Conservation (phyloP, 2,113 vertebrate species). For the Colossoma macropomum region DNA sequence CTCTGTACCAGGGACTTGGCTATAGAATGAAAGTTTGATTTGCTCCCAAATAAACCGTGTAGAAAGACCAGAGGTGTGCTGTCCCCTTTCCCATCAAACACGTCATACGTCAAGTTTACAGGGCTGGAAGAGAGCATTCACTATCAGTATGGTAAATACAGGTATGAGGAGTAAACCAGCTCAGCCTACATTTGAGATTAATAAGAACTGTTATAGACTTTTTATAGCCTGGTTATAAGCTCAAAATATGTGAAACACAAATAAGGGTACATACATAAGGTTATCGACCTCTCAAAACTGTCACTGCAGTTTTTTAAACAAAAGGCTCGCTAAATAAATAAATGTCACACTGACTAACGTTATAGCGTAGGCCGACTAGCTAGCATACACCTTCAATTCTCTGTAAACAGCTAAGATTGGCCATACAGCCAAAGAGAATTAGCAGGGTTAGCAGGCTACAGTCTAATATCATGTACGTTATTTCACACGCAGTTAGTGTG, state of each 20-base stretch:
- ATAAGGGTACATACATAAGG: too few species aligned
- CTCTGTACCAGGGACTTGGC: constrained; percentile 85
- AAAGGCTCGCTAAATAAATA: background rate
- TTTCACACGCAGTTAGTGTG: background rate
- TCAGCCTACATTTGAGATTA: background rate
- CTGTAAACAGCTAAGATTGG: background rate
- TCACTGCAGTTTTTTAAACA: too few species aligned
- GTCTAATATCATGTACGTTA: background rate
- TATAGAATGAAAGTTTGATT: constrained; percentile 86
- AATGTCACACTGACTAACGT: background rate
- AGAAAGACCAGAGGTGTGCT: constrained; percentile 86
- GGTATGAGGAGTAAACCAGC: background rate
- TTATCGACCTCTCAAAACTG: background rate
- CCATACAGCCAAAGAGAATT: background rate
- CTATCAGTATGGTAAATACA: background rate
- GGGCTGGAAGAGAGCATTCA: constrained; percentile 68
- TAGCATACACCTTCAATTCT: background rate
- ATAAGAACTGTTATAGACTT: background rate
- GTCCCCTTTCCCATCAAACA: constrained; percentile 75
- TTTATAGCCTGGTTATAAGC: too few species aligned
- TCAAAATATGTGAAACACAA: too few species aligned
- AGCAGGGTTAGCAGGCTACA: background rate
- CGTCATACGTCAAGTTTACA: constrained; percentile 78
- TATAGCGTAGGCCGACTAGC: background rate
- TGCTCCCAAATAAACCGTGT: constrained; percentile 93